Evolutionary conservation across 2,888 invertebrate genomes (phyloP).

Genomic region (Drosophila putrida): DNA sequence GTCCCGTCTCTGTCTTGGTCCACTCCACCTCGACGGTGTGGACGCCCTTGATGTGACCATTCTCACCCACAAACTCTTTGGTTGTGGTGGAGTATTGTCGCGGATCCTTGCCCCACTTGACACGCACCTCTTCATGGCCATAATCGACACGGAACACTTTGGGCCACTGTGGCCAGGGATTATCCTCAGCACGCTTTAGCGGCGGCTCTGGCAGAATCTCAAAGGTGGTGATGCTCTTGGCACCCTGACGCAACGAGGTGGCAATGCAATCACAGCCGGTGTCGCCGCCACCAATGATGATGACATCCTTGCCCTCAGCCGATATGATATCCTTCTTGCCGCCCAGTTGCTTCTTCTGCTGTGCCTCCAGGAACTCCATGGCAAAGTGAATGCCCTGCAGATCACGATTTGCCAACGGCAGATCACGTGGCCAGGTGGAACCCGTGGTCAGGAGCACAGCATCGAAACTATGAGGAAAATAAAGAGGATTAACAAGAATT

Average conservation of each 20-base stretch:
- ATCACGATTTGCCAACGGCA: slow-evolving; percentile 93
- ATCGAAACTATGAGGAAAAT: slow-evolving; percentile 88
- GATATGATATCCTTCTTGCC: slow-evolving; percentile 87
- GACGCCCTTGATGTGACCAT: slow-evolving; percentile 96
- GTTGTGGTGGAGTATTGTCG: slow-evolving; percentile 96
- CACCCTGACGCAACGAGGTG: slow-evolving; percentile 97
- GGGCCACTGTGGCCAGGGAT: slow-evolving; percentile 99
- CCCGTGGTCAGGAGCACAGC: slow-evolving; percentile 96
- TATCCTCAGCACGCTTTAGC: slow-evolving; percentile 91
- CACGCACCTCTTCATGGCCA: slow-evolving; percentile 98
- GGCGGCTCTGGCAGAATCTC: slow-evolving; percentile 98
- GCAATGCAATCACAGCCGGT: slow-evolving; percentile 99
- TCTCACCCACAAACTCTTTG: slow-evolving; percentile 96
- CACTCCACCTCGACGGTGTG: slow-evolving; percentile 96
- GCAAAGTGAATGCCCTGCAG: slow-evolving; percentile 98
- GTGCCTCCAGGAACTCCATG: slow-evolving; percentile 98
- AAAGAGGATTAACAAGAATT: background rate
- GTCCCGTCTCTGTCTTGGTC: slow-evolving; percentile 95
- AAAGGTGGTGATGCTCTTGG: slow-evolving; percentile 94
- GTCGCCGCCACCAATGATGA: slow-evolving; percentile 95
- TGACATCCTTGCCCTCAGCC: slow-evolving; percentile 97
- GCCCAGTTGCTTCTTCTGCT: slow-evolving; percentile 98
- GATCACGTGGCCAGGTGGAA: slow-evolving; percentile 98
- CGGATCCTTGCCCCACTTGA: slow-evolving; percentile 97
- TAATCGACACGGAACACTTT: slow-evolving; percentile 98